Base-by-base conservation (phyloP, 2,888 invertebrate genomes). In the Pyrrhosoma nymphula region DNA sequence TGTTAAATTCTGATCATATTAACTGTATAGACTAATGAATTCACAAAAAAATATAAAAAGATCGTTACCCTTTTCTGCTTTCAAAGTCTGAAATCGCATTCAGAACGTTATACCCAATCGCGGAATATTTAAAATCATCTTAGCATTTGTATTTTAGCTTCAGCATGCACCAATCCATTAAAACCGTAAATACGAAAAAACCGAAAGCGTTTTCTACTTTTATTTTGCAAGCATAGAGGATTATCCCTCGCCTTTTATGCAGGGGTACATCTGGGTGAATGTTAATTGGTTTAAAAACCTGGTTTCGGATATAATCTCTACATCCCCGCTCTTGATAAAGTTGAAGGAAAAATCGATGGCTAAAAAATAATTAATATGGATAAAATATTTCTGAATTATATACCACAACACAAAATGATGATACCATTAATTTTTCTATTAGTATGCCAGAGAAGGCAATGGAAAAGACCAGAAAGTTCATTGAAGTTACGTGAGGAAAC, bases 261-360 rank as follows among this genome's bases (percentile, higher is more conserved):
- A 16, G 16, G 82, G 82, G 82, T 82, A 82, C 82, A 35, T 82
- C 35, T 82, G 82, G 82, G 35, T 82, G 30, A 35, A 82, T 82
- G 30, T 82, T 82, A 82, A 82, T 82, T 82, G 82, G 30, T 82
- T 82, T 82, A 82, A 82, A 69, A 47, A n/a, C n/a, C n/a, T 82
- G 35, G 82, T 82, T 82, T 35, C 35, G 35, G 14, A 82, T 82
- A 3, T 82, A 82, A 82, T 82, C 82, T 82, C 26, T 3, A 35
- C 35, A 82, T 82, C 82, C 82, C 69, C n/a, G 69, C 69, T 35
- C 35, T 16, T n/a, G n/a, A 30, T 82, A 35, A 82, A 82, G 35
- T 82, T 26, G 35, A 82, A 8, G 35, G 82, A 12, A 82, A 47
- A 82, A 35, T 82, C 35, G 8, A 82, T 82, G 82, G 35, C 69